These are phyloP conservation scores for Oryctes rhinoceros DNA, from an alignment of 1,140 invertebrate species.

Conservation along the genomic window DNA sequence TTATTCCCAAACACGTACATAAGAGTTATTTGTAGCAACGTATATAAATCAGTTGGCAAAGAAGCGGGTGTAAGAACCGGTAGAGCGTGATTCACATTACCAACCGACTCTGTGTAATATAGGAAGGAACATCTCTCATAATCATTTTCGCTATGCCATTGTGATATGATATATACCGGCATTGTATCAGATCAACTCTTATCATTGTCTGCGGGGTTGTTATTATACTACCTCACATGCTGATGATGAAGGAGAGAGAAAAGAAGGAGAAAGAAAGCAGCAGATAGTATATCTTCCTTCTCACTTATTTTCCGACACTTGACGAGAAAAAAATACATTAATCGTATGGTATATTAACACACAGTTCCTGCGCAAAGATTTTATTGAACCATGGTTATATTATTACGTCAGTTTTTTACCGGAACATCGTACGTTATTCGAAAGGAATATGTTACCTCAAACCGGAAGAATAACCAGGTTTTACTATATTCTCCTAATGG, in stretches of 20 bases:
- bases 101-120: constrained; percentile 54
- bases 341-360: constrained; percentile 1
- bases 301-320: constrained; percentile 9
- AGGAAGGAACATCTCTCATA: constrained; percentile 59
- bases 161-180: constrained; percentile 57
- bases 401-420: constrained; percentile 17
- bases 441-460: constrained; percentile 27
- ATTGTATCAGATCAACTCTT: constrained; percentile 54
- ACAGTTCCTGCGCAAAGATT: constrained; percentile 6
- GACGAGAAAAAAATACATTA: constrained; percentile 4
- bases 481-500: constrained; percentile 50
- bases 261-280: constrained; percentile 20
- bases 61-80: constrained; percentile 54
- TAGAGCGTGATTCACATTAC: constrained; percentile 58
- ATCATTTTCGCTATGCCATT: constrained; percentile 59
- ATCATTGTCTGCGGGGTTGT: constrained; percentile 55
- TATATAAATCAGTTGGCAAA: constrained; percentile 55
- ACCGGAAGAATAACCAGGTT: constrained; percentile 39
- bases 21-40: constrained; percentile 52
- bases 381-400: constrained; percentile 30
- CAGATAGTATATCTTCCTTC: neutral
- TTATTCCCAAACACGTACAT: constrained; percentile 32
- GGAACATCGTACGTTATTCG: constrained; percentile 41
- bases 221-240: constrained; percentile 52
- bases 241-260: constrained; percentile 25